Evolutionary conservation across 2,113 vertebrate genomes (phyloP), one percentile per base, ranked within the genome.

Genomic region (Lethenteron camtschaticum): DNA sequence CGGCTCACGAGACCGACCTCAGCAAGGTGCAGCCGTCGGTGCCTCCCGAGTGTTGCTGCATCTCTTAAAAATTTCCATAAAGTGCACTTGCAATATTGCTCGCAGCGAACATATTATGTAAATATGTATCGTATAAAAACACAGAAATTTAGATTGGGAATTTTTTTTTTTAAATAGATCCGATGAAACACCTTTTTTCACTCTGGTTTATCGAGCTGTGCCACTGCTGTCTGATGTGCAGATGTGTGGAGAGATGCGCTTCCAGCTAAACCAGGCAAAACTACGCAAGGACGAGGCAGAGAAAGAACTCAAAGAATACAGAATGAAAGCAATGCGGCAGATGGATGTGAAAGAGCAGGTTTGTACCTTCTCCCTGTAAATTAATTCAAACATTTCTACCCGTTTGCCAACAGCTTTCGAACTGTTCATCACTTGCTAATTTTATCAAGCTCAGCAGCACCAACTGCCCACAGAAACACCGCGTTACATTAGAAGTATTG

Each of bases 261-360:
- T 85, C 78, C 87, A 88, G 74, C 72, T 91, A 77, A 89, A 83
- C 74, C 83, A 88, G 81, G 82, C 78, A 70, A 79, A 83, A 78
- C 80, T 90, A 80, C 86, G 85, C 81, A 95, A 83, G 76, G 86
- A 90, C 71, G 88, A 95, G 78, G 83, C 82, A 68, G 86, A 96
- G 83, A 82, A 86, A 79, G 86, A 87, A 74, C 82, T 87, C 78
- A 81, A 81, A 78, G 86, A 91, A 74, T 83, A 84, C 78, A 82
- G 77, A 74, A 74, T 78, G 78, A 91, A 85, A 83, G 81, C 79
- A 78, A 74, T 79, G 75, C 82, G 83, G 72, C 84, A 84, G 75
- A 82, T 85, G 76, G 86, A 89, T 79, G 81, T 84, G 73, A 82
- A 84, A 77, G 80, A 83, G 70, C 84, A 89, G 87, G 92, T 96